Evolutionary conservation across 2,888 invertebrate species (phyloP).

Genomic region (Ariolimax columbianus): DNA sequence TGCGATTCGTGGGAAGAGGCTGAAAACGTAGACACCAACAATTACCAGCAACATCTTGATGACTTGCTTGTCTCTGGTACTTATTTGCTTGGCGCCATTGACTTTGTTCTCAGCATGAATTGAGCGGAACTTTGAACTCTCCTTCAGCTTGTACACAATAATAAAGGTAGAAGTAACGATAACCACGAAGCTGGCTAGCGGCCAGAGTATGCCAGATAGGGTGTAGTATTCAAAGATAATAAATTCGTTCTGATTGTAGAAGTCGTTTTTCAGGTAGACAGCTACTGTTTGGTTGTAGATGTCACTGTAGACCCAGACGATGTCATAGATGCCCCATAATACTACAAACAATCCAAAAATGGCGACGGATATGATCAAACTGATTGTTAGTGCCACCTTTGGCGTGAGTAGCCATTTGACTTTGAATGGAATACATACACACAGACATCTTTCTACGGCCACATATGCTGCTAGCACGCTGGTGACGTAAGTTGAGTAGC

Average conservation of each 20-base stretch:
- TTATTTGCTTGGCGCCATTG: not conserved
- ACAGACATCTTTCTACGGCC: conserved; percentile 40
- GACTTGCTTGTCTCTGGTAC: conserved; percentile 31
- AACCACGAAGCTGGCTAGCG: conserved; percentile 25
- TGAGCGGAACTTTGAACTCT: conserved; percentile 26
- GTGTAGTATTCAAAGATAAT: conserved; percentile 33
- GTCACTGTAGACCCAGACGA: conserved; percentile 25
- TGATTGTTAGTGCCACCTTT: not conserved
- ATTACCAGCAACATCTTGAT: conserved; percentile 43
- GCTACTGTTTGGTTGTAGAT: conserved; percentile 21
- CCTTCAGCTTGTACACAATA: conserved; percentile 33
- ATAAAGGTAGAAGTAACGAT: conserved; percentile 25
- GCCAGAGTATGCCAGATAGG: conserved; percentile 39
- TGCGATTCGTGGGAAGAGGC: conserved; percentile 32
- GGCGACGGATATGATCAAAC: not conserved
- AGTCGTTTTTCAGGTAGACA: conserved; percentile 14
- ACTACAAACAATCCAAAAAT: conserved; percentile 36
- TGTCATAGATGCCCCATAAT: conserved; percentile 30
- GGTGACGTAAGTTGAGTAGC: conserved; percentile 43
- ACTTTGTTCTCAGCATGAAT: not conserved
- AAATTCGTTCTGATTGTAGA: conserved; percentile 15
- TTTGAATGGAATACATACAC: conserved; percentile 41
- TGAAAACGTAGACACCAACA: conserved; percentile 27
- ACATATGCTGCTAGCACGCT: conserved; percentile 45
- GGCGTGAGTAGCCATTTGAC: conserved; percentile 27